Evolutionary conservation across 2,113 vertebrate genomes (phyloP).

Genomic region (Apodemus sylvaticus): DNA sequence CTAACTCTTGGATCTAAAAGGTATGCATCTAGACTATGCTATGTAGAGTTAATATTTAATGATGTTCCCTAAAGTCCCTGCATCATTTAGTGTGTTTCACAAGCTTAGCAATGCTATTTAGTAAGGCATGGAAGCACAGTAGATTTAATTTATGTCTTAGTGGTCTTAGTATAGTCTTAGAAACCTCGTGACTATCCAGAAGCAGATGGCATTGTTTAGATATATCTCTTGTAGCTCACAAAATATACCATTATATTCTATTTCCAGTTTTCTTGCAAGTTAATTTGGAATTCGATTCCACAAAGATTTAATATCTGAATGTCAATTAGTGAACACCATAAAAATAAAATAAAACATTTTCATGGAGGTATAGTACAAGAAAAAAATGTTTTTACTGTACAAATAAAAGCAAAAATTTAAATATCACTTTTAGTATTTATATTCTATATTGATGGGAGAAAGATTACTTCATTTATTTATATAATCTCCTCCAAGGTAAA

Average conservation of each 20-base stretch:
- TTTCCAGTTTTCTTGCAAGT: neutral
- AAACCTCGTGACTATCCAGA: neutral
- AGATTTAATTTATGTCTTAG: neutral
- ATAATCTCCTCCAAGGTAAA: neutral
- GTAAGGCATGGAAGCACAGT: neutral
- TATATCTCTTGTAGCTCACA: neutral
- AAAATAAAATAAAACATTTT: neutral
- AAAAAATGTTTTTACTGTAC: neutral
- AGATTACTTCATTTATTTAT: neutral
- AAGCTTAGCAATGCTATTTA: neutral
- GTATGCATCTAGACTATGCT: neutral
- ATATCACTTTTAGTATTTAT: neutral
- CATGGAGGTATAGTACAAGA: neutral
- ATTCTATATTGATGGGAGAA: neutral
- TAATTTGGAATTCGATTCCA: neutral
- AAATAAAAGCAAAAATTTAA: constrained; percentile 24
- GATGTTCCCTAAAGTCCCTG: constrained; percentile 2
- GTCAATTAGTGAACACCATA: neutral
- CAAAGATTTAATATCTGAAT: neutral
- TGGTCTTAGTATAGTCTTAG: neutral
- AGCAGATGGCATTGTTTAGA: neutral
- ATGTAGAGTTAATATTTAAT: constrained; percentile 24
- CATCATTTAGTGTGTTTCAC: neutral
- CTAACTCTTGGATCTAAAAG: neutral
- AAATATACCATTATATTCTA: neutral